Evolutionary conservation across 2,888 invertebrate species (phyloP), one percentile per base, ranked within the genome.

Genomic region (Oxycera nigricornis): DNA sequence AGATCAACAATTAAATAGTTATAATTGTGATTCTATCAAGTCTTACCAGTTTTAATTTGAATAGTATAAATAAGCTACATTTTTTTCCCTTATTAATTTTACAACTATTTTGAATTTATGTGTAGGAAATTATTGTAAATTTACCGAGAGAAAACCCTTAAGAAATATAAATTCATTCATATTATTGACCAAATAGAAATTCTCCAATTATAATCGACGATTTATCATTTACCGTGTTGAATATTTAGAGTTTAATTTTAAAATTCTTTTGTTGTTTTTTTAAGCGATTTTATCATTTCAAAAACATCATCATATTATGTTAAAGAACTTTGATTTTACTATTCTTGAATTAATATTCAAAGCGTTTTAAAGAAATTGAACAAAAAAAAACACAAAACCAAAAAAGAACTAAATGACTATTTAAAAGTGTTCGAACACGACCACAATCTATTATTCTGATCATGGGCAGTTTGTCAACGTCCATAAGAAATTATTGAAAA

Each of bases 391-490:
- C 76, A 68, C 76, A 75, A 74, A 78, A 75, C 65, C 74, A 57
- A 74, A 73, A 26, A 28, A 55, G 30, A 74, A n/a, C 20, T 55
- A 61, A 72, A 73, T 41, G 72, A 62, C 39, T 73, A 30, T 70
- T 68, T 65, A 28, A 72, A 31, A 68, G 24, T 31, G 39, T 52
- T 24, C 57, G 35, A 46, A 75, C 68, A 72, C 28, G 73, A 72
- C 30, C 65, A 55, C 61, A 75, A 39, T 75, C 75, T 75, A 76
- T 75, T 73, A 83, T 83, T 83, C 83, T 83, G 83, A 83, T 83
- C 80, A 79, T 78, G 83, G 81, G 80, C 83, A 83, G 83, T 83
- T 83, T 83, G 83, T 83, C 83, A 83, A 79, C 82, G 80, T 81
- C 81, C 82, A 79, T 79, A 73, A 24, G 59, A 50, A 24, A 31